Base-by-base conservation (phyloP, 1,140 invertebrate genomes). In the Potamilus streckersoni region DNA sequence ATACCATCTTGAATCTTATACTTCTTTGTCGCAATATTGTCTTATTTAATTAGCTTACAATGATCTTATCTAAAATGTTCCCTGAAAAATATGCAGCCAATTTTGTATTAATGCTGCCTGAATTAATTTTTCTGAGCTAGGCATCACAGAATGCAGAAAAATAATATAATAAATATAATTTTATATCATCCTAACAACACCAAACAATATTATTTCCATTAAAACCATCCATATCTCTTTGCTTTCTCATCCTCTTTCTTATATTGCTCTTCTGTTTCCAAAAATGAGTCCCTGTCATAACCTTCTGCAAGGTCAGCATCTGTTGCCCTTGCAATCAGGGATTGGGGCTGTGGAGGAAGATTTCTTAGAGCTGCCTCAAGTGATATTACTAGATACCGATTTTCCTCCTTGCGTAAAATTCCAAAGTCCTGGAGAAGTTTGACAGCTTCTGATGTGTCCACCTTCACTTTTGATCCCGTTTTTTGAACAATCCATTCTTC, bases 261-360 rank as follows among this genome's bases (percentile, higher is more conserved):
- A 73, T 87, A 88, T 58, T 87, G 81, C 59, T 84, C 81, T 61
- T 86, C 85, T 14, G 83, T 86, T 73, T 88, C 88, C 57, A 82
- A 60, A 38, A 87, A 85, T 27, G 81, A 77, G 64, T 86, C 84
- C 56, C 86, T 76, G 62, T 89, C 88, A 73, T 85, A 87, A 16
- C 86, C 88, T 69, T 89, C 88, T 14, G 79, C 62, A 23, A 84
- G 76, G 66, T 88, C 86, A 3, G 69, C 80, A 56, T 80, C 74
- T 13, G 74, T 68, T 1, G 76, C 76, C 2, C 84, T 78, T 15
- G 79, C 79, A 17, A 87, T 77, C 16, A 86, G 65, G 3, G 85
- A 83, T 49, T 80, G 80, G 2, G 83, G 84, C 62, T 79, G 74
- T 65, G 83, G 82, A 6, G 88, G 88, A 16, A 89, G 80, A 63